Evolutionary conservation across 2,113 vertebrate genomes (phyloP).

Genomic region (Bubo scandiacus): DNA sequence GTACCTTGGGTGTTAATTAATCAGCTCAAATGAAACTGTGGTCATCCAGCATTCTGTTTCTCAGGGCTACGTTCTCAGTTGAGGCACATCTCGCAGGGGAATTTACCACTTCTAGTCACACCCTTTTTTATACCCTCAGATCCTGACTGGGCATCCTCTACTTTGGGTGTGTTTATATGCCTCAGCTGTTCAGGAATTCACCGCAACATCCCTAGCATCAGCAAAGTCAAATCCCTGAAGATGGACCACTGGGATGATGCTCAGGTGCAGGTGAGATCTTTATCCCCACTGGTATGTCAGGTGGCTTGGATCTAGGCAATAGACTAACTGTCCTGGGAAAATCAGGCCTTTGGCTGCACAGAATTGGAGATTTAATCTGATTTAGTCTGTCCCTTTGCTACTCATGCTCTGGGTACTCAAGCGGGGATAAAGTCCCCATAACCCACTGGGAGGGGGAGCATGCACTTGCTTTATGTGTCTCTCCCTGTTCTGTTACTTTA

Average conservation of each 20-base stretch:
- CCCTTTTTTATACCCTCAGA: slow-evolving; percentile 60
- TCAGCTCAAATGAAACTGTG: background rate
- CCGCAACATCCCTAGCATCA: slow-evolving; percentile 83
- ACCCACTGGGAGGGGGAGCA: background rate
- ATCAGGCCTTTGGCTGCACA: background rate
- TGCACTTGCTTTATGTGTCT: background rate
- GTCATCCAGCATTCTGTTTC: background rate
- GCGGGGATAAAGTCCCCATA: background rate
- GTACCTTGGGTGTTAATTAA: background rate
- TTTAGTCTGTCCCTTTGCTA: background rate
- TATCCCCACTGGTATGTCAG: background rate
- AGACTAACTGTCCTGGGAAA: background rate
- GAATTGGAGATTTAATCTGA: background rate
- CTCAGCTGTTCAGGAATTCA: slow-evolving; percentile 85
- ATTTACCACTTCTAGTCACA: background rate
- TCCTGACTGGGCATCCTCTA: slow-evolving; percentile 86
- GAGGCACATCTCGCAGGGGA: background rate
- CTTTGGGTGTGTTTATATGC: slow-evolving; percentile 87
- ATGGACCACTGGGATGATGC: slow-evolving; percentile 81
- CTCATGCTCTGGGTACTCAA: background rate
- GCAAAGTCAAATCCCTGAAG: slow-evolving; percentile 83
- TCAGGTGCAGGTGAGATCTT: slow-evolving; percentile 79
- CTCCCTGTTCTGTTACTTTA: background rate
- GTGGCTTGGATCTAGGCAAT: background rate
- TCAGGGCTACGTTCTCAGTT: background rate